Conservation (phyloP, 2,797 vertebrate species). For the Allenopithecus nigroviridis region DNA sequence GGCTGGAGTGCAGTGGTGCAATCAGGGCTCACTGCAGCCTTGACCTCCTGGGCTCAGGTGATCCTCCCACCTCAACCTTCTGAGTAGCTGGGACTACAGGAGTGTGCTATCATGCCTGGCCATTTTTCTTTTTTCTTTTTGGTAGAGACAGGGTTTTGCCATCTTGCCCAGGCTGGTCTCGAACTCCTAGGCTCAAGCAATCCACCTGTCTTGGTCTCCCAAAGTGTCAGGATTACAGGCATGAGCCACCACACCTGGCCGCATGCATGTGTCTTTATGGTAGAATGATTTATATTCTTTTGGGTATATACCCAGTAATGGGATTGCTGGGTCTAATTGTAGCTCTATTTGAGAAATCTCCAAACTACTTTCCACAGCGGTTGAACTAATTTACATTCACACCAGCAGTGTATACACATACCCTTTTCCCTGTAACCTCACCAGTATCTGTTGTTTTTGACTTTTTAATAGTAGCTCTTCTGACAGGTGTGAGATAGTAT, state of each 20-base stretch:
- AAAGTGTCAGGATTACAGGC: not conserved
- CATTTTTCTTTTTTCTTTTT: not conserved
- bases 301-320: not conserved
- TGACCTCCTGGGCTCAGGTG: not conserved
- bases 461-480: not conserved
- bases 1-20: not conserved
- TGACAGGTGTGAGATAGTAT: not conserved
- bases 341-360: not conserved
- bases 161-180: not conserved
- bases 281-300: not conserved
- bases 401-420: not conserved
- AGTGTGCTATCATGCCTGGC: not conserved
- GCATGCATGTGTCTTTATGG: not conserved
- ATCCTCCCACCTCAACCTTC: not conserved
- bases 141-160: not conserved
- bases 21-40: not conserved
- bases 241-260: not conserved
- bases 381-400: not conserved
- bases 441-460: not conserved
- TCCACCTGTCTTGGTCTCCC: not conserved
- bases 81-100: not conserved
- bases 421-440: not conserved
- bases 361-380: not conserved
- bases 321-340: not conserved
- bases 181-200: too few relatives aligned